Conservation (phyloP, 2,113 vertebrate species). For the Albula goreensis region DNA sequence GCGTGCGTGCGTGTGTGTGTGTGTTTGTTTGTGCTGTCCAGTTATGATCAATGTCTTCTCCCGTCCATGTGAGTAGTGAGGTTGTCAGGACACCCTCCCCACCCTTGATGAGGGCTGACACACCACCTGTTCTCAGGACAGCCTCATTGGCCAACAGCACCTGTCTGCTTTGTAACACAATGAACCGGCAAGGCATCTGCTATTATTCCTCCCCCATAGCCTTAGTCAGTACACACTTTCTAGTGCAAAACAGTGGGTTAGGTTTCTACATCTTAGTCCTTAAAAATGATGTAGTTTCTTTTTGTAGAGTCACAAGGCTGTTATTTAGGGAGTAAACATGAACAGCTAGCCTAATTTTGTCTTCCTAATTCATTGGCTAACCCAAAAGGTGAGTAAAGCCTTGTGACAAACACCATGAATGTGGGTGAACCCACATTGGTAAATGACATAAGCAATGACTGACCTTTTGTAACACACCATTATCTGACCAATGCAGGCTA, state of each 20-base stretch:
- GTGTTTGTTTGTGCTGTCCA: not conserved
- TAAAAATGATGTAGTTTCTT: not conserved
- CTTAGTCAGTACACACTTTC: conserved; percentile 6
- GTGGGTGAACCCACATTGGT: too few relatives aligned
- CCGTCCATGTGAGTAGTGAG: not conserved
- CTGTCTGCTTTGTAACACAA: not conserved
- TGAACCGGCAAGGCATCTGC: not conserved
- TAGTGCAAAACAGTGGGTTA: not conserved
- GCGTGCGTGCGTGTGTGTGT: not conserved
- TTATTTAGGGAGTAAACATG: not conserved
- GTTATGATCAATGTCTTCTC: not conserved
- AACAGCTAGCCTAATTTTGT: not conserved
- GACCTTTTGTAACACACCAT: not conserved
- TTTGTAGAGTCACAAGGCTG: not conserved
- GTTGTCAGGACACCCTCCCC: conserved; percentile 8
- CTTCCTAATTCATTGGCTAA: not conserved
- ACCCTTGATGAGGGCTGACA: conserved; percentile 7
- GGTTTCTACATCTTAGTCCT: not conserved
- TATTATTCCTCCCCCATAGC: not conserved
- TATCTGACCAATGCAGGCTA: not conserved
- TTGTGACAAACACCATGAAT: not conserved
- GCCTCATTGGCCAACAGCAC: not conserved
- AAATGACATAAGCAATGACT: too few relatives aligned
- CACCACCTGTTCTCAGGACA: conserved; percentile 22
- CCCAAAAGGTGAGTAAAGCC: too few relatives aligned